phyloP scores from a whole-genome alignment of 2,888 invertebrate genomes.

The Harpagoxenus sublaevis region DNA sequence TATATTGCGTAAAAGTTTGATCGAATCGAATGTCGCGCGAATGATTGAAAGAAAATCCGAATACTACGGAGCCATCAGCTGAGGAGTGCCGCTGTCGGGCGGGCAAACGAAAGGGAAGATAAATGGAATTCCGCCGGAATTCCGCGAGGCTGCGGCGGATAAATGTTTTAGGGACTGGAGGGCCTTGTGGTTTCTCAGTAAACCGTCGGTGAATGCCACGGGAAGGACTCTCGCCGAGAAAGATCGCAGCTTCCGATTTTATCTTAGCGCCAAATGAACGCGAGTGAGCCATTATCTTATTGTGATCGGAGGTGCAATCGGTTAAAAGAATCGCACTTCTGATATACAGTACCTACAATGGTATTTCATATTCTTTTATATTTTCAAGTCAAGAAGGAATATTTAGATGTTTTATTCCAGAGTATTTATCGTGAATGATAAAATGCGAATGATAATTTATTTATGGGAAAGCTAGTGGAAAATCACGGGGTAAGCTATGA shows the following conservation, averaged over 20 bases:
- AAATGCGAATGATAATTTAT: not conserved
- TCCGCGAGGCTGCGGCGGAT: constrained; percentile 53
- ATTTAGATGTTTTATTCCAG: not conserved
- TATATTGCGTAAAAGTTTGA: constrained; percentile 72
- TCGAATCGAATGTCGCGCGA: constrained; percentile 68
- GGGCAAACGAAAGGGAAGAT: constrained; percentile 68
- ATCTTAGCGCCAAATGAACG: not conserved
- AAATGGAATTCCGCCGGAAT: constrained; percentile 71
- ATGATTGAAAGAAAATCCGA: constrained; percentile 76
- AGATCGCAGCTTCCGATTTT: constrained; percentile 40
- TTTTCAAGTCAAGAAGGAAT: not conserved
- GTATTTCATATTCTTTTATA: not conserved
- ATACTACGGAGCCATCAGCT: constrained; percentile 68
- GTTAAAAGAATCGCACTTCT: not conserved
- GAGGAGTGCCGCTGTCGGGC: constrained; percentile 15
- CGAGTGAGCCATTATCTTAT: not conserved
- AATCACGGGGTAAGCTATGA: not conserved
- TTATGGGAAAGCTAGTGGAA: not conserved
- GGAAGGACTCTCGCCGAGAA: constrained; percentile 2
- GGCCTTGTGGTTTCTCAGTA: constrained; percentile 34
- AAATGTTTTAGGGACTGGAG: constrained; percentile 55
- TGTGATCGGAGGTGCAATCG: not conserved
- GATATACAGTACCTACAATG: not conserved
- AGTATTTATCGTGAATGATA: not conserved
- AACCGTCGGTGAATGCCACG: constrained; percentile 9